Evolutionary conservation across 2,113 vertebrate species (phyloP).

Genomic region (Xiphorhynchus elegans): DNA sequence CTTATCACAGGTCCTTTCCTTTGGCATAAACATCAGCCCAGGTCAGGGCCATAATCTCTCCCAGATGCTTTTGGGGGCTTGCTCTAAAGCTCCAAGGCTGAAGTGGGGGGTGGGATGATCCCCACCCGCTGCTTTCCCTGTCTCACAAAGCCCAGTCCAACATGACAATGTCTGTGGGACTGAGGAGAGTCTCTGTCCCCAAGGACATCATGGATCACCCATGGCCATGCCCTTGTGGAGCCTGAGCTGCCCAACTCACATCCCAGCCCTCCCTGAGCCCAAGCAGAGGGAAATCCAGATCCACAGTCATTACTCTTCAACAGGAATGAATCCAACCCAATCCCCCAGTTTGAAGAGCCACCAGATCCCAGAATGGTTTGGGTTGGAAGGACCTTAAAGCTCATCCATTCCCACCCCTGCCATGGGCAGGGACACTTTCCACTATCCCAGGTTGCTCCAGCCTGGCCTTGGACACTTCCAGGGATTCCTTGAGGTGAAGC

Average conservation of each 20-base stretch:
- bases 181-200: too few relatives aligned
- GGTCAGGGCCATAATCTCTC: not conserved
- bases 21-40: not conserved
- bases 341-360: not conserved
- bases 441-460: rapidly evolving
- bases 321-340: not conserved
- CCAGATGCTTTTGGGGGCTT: not conserved
- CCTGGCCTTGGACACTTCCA: not conserved
- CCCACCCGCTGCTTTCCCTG: rapidly evolving
- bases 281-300: not conserved
- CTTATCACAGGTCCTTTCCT: not conserved
- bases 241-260: not conserved
- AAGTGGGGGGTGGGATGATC: not conserved
- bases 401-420: not conserved
- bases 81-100: not conserved
- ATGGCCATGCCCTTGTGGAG: too few relatives aligned
- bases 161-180: too few relatives aligned
- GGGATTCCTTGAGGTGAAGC: not conserved
- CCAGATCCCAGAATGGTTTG: not conserved
- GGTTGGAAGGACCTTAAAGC: not conserved
- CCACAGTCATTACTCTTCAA: not conserved
- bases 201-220: too few relatives aligned
- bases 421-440: not conserved
- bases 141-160: too few relatives aligned
- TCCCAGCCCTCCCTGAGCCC: not conserved